phyloP scores from a whole-genome alignment of 2,797 vertebrate genomes.

The Zenarchopterus dispar region DNA sequence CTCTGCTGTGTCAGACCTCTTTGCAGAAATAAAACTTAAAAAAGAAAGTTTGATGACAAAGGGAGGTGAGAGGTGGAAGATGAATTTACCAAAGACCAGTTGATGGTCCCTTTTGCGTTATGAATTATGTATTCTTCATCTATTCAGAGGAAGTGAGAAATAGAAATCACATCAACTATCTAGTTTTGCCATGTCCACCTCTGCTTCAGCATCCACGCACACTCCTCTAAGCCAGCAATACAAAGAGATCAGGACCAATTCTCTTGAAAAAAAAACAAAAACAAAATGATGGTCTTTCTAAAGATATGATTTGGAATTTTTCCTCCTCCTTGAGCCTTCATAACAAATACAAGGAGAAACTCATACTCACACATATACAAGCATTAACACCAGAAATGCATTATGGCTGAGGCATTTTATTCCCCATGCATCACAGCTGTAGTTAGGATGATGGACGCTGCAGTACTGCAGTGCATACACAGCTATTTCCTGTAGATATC shows the following conservation, averaged over 20 bases:
- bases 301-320: conserved; percentile 63
- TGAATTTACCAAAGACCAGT: conserved; percentile 81
- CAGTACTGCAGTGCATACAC: conserved; percentile 20
- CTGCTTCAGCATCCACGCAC: conserved; percentile 50
- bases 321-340: conserved; percentile 3
- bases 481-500: conserved; percentile 42
- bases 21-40: conserved; percentile 71
- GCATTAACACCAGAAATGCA: conserved; percentile 35
- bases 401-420: conserved; percentile 41
- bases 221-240: conserved; percentile 26
- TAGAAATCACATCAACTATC: conserved; percentile 82
- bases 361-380: conserved; percentile 26
- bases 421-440: conserved; percentile 34
- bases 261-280: conserved; percentile 56
- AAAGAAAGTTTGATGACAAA: conserved; percentile 52
- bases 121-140: conserved; percentile 85
- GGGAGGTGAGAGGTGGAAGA: conserved; percentile 62
- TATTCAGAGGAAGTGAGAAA: conserved; percentile 78
- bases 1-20: conserved; percentile 78
- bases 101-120: conserved; percentile 76
- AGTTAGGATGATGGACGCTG: conserved; percentile 33
- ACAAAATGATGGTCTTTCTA: conserved; percentile 70
- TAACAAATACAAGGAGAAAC: conserved; percentile 40
- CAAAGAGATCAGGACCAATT: conserved; percentile 45
- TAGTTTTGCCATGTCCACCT: conserved; percentile 67